Percentiles rank a stretch among this genome's conserved stretches.
Conservation (phyloP, 2,113 vertebrate species). For the Smithornis capensis region DNA sequence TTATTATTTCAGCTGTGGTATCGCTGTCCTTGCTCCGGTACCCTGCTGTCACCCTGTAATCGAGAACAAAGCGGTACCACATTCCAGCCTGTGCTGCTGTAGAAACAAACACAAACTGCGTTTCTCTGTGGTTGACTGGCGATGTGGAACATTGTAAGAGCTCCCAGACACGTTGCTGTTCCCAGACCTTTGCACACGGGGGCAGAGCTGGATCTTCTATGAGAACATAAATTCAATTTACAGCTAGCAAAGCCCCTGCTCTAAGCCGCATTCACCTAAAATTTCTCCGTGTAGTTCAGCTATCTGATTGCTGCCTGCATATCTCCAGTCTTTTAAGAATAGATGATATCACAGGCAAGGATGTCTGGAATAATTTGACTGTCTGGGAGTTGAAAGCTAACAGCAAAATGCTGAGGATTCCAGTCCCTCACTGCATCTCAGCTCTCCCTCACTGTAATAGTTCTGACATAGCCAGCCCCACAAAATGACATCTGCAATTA, state of each 20-base stretch:
- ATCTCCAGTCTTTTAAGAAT: conserved; percentile 4
- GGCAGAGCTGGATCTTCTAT: conserved; percentile 59
- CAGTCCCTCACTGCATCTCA: neutral
- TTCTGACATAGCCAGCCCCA: neutral
- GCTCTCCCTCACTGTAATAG: neutral
- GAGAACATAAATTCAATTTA: neutral
- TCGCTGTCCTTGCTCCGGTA: rapidly evolving
- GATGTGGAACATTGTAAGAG: neutral
- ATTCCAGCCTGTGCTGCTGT: neutral
- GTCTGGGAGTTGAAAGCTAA: neutral
- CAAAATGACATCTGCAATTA: neutral
- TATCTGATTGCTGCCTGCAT: conserved; percentile 39
- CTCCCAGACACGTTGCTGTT: neutral
- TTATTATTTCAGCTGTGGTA: rapidly evolving
- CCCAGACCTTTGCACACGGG: conserved; percentile 33
- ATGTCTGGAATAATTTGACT: conserved; percentile 29
- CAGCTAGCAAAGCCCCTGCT: conserved; percentile 5
- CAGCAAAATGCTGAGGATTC: neutral
- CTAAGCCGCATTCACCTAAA: neutral
- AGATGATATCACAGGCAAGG: conserved; percentile 30
- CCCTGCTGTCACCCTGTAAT: neutral
- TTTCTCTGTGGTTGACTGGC: rapidly evolving
- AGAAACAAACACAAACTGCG: rapidly evolving
- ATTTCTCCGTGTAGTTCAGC: conserved; percentile 29
- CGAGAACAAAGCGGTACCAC: neutral